phyloP scores from a whole-genome alignment of 1,140 invertebrate genomes.

The Caenorhabditis inopinata region DNA sequence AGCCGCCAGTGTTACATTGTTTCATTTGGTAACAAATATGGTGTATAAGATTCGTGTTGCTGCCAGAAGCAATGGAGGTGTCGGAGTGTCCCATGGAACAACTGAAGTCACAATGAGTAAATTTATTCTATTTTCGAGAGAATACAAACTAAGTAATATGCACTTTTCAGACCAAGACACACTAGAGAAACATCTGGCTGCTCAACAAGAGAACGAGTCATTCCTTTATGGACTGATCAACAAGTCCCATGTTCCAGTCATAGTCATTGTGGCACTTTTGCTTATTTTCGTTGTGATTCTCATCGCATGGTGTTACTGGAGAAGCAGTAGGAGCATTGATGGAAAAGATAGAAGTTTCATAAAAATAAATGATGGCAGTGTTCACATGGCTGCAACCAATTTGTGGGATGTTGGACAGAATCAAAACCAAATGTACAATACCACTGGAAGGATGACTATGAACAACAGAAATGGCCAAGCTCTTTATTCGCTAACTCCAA shows the following conservation, averaged over 20 bases:
- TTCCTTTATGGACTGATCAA: constrained; percentile 13
- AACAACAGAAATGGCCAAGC: constrained; percentile 24
- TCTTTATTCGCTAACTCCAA: constrained; percentile 50
- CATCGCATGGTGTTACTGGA: constrained; percentile 36
- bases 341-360: constrained; percentile 54
- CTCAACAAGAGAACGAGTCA: constrained; percentile 34
- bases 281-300: constrained; percentile 35
- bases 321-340: constrained; percentile 13
- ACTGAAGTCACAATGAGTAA: constrained; percentile 53
- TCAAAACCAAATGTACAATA: constrained; percentile 35
- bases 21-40: constrained; percentile 61
- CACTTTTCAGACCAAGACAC: constrained; percentile 56
- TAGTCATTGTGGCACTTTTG: constrained; percentile 5
- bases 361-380: constrained; percentile 63
- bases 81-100: constrained; percentile 51
- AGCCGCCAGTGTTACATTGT: constrained; percentile 57
- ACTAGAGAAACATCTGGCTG: constrained; percentile 49
- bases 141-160: neutral
- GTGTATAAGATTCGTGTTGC: constrained; percentile 67
- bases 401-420: constrained; percentile 37
- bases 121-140: neutral
- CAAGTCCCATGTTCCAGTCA: neutral
- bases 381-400: constrained; percentile 44
- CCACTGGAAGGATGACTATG: constrained; percentile 41
- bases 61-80: constrained; percentile 61